Percentiles rank a stretch among this genome's conserved stretches.
phyloP scores from a whole-genome alignment of 2,888 invertebrate species.

The Hesperia comma region DNA sequence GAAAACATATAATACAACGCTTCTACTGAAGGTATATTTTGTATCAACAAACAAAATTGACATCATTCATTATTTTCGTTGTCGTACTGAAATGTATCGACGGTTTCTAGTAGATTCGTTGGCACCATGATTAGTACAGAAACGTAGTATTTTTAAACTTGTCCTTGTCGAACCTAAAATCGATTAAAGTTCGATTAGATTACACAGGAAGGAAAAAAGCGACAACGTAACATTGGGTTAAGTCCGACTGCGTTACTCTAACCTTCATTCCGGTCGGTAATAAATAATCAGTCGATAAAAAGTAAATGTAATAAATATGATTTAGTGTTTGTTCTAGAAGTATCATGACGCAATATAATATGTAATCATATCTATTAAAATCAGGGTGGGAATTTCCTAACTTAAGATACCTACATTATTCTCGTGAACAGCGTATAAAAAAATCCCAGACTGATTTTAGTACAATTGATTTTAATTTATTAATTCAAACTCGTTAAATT shows the following conservation, averaged over 20 bases:
- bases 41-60: too few relatives aligned
- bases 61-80: too few relatives aligned
- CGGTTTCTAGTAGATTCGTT: not conserved
- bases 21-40: too few relatives aligned
- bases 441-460: not conserved
- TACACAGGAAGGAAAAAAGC: conserved; percentile 6
- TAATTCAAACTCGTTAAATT: not conserved
- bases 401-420: not conserved
- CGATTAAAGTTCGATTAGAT: conserved; percentile 18
- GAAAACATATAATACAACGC: too few relatives aligned
- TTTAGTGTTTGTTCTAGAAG: too few relatives aligned
- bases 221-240: not conserved
- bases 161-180: conserved; percentile 12
- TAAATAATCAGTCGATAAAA: conserved; percentile 7
- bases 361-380: not conserved
- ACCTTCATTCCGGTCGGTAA: conserved; percentile 4
- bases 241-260: not conserved
- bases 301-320: not conserved
- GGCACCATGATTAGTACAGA: not conserved
- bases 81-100: too few relatives aligned
- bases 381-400: not conserved
- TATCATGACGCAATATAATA: too few relatives aligned
- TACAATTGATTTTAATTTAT: conserved; percentile 4
- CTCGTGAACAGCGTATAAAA: not conserved
- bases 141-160: conserved; percentile 13